A percentile compares a stretch with the other conserved stretches of the same genome.
phyloP scores from a whole-genome alignment of 2,113 vertebrate species.

The Marmota flaviventris region DNA sequence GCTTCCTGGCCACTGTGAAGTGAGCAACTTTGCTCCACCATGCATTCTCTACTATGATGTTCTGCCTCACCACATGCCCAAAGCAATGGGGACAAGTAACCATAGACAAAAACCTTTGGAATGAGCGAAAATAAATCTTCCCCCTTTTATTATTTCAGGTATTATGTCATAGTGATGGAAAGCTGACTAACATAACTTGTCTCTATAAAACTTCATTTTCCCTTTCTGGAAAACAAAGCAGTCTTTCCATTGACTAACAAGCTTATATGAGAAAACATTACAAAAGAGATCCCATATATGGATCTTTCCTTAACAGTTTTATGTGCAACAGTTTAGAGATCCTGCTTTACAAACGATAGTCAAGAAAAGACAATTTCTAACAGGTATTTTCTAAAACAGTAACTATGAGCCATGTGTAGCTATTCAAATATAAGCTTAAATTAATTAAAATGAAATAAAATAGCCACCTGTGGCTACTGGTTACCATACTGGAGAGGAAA shows the following conservation, averaged over 20 bases:
- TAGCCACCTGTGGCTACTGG: not conserved
- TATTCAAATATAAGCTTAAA: conserved; percentile 53
- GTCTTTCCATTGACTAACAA: conserved; percentile 46
- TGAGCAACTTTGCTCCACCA: not conserved
- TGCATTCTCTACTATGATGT: not conserved
- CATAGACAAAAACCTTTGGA: not conserved
- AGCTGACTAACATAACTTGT: not conserved
- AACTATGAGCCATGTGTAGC: not conserved
- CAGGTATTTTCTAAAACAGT: not conserved
- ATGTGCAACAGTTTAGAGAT: not conserved
- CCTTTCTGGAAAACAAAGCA: not conserved
- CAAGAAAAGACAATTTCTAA: conserved; percentile 53
- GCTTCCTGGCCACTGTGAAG: not conserved
- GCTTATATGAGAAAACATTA: conserved; percentile 50
- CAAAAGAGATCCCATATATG: not conserved
- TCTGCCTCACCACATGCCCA: not conserved
- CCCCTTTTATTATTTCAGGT: not conserved
- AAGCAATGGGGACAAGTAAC: not conserved
- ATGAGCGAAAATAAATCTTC: not conserved
- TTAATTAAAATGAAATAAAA: conserved; percentile 20
- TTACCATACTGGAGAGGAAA: not conserved
- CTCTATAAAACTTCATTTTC: conserved; percentile 23
- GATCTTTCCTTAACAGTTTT: conserved; percentile 29
- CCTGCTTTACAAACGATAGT: conserved; percentile 33
- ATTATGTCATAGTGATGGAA: not conserved